phyloP scores from a whole-genome alignment of 2,888 invertebrate species.

The Leptarthrus brevirostris region DNA sequence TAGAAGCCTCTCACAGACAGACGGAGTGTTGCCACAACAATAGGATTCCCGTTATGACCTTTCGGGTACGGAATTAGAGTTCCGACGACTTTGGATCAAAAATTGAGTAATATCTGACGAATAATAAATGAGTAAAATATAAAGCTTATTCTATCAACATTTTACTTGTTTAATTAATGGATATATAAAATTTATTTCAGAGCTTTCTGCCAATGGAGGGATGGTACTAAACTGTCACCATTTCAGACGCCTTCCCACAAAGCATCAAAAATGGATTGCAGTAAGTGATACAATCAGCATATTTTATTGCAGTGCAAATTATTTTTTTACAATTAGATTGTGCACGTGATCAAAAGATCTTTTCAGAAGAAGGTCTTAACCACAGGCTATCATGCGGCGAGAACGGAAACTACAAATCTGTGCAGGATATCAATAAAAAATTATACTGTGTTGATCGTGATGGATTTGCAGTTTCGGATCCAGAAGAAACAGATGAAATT shows the following conservation, averaged over 20 bases:
- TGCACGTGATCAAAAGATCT: conserved; percentile 71
- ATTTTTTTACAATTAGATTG: conserved; percentile 68
- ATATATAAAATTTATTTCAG: too few relatives aligned
- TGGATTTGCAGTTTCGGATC: conserved; percentile 68
- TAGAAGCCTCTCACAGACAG: too few relatives aligned
- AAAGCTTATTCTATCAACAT: too few relatives aligned
- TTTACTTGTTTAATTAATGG: too few relatives aligned
- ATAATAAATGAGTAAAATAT: neutral
- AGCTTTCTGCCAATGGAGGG: conserved; percentile 73
- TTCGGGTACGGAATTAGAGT: too few relatives aligned
- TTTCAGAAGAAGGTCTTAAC: conserved; percentile 68
- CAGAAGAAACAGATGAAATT: conserved; percentile 44
- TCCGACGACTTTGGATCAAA: too few relatives aligned
- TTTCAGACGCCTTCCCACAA: conserved; percentile 67
- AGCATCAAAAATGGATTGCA: conserved; percentile 67
- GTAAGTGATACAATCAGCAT: too few relatives aligned
- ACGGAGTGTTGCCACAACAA: too few relatives aligned
- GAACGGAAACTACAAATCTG: conserved; percentile 72
- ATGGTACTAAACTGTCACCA: conserved; percentile 70
- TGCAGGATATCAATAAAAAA: conserved; percentile 69
- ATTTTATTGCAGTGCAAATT: neutral
- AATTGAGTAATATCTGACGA: neutral
- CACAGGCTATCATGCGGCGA: conserved; percentile 69
- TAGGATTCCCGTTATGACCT: too few relatives aligned
- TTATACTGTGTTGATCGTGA: conserved; percentile 73